Evolutionary conservation across 2,113 vertebrate species (phyloP).

Genomic region (Laterallus jamaicensis): DNA sequence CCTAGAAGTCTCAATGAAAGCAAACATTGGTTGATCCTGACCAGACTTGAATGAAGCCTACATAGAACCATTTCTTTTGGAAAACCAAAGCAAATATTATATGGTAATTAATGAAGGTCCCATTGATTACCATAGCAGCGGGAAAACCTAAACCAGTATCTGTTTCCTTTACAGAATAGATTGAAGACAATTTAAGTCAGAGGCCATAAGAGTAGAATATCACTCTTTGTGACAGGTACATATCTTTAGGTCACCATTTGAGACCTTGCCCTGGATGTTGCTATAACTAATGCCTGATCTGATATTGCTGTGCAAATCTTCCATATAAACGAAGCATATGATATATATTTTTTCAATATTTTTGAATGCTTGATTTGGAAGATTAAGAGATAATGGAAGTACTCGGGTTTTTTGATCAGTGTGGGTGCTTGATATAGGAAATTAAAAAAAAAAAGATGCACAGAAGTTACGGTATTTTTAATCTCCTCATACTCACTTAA

Average conservation of each 20-base stretch:
- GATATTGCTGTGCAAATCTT: not conserved
- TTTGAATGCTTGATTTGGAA: not conserved
- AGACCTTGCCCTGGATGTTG: not conserved
- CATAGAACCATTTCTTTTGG: not conserved
- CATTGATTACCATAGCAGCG: not conserved
- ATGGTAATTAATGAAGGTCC: not conserved
- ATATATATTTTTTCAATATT: not conserved
- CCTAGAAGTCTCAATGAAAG: not conserved
- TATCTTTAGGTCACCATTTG: not conserved
- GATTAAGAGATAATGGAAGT: not conserved
- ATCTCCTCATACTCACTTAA: not conserved
- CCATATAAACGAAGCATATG: not conserved
- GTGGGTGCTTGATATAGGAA: not conserved
- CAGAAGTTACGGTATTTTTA: not conserved
- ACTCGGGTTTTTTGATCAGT: not conserved
- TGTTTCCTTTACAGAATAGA: not conserved
- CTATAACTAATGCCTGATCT: not conserved
- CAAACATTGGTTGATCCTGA: not conserved
- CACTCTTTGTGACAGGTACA: not conserved
- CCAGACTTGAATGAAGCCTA: not conserved
- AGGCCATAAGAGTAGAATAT: not conserved
- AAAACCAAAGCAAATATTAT: not conserved
- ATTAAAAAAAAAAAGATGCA: not conserved
- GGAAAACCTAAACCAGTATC: not conserved
- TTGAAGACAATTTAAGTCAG: not conserved